Evolutionary conservation across 1,140 invertebrate genomes (phyloP).

Genomic region (Atta texana): DNA sequence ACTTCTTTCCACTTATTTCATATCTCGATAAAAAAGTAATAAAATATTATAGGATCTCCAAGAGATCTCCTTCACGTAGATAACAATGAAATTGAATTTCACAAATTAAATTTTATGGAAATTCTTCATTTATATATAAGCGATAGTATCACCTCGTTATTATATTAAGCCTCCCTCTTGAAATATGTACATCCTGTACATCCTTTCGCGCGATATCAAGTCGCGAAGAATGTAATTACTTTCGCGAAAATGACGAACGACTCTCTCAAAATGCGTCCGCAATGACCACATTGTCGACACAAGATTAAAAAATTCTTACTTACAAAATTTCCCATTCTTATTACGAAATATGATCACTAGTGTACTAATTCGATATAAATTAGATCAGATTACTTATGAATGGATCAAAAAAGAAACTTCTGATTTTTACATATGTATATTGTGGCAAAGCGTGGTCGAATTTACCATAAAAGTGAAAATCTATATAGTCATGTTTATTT

Average conservation of each 20-base stretch:
- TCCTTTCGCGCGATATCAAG: constrained; percentile 33
- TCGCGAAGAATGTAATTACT: constrained; percentile 73
- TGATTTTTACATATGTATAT: not conserved
- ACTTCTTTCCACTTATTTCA: not conserved
- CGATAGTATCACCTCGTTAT: constrained; percentile 13
- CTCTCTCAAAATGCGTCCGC: constrained; percentile 48
- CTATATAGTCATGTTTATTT: not conserved
- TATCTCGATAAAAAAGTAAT: not conserved
- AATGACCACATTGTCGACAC: constrained; percentile 25
- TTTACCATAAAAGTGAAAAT: not conserved
- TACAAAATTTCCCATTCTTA: constrained; percentile 22
- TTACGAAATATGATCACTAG: constrained; percentile 2
- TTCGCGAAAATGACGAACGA: constrained; percentile 71
- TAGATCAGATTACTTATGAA: constrained; percentile 1
- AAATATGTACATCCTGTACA: constrained; percentile 39
- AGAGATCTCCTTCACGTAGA: not conserved
- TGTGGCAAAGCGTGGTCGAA: not conserved
- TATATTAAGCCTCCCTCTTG: not conserved
- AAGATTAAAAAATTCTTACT: constrained; percentile 72
- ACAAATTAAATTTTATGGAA: constrained; percentile 3
- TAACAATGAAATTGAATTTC: constrained; percentile 13
- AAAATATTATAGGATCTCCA: not conserved
- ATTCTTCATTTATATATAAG: constrained; percentile 28
- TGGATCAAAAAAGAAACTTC: not conserved
- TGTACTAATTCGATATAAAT: not conserved